Evolutionary conservation across 1,140 invertebrate genomes (phyloP).

Genomic region (Chironomus striatipennis): DNA sequence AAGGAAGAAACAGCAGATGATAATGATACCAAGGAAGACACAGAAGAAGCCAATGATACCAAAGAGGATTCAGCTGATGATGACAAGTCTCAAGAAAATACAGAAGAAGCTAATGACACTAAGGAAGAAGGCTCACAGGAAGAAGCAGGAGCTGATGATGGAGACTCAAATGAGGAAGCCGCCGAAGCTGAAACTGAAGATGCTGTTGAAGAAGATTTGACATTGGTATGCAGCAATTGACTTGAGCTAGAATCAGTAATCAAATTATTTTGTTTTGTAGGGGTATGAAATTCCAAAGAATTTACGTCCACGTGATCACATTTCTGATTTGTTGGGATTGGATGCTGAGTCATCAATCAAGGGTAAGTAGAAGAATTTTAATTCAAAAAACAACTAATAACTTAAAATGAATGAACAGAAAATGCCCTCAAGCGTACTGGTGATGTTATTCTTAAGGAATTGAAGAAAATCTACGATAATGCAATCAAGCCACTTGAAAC

Average conservation of each 20-base stretch:
- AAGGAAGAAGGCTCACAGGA: slow-evolving; percentile 26
- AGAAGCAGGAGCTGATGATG: neutral
- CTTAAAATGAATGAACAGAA: slow-evolving; percentile 49
- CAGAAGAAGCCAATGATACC: neutral
- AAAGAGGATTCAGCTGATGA: neutral
- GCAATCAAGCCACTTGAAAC: slow-evolving; percentile 84
- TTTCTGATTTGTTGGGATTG: slow-evolving; percentile 68
- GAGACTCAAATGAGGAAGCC: neutral
- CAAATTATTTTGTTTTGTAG: slow-evolving; percentile 48
- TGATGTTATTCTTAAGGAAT: slow-evolving; percentile 68
- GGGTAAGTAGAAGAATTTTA: neutral
- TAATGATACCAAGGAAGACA: slow-evolving; percentile 23
- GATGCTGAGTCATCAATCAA: slow-evolving; percentile 51
- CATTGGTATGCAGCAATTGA: slow-evolving; percentile 40
- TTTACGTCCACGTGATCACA: slow-evolving; percentile 66
- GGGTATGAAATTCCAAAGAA: slow-evolving; percentile 66
- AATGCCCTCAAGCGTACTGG: slow-evolving; percentile 61
- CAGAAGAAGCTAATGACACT: slow-evolving; percentile 35
- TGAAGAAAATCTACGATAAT: slow-evolving; percentile 79
- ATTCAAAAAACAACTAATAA: neutral
- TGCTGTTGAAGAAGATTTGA: slow-evolving; percentile 49
- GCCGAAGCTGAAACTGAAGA: slow-evolving; percentile 27
- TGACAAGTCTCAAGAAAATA: neutral
- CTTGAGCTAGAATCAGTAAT: too few relatives aligned
- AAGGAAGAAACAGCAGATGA: slow-evolving; percentile 28